Conservation (phyloP, 2,113 vertebrate species). For the Peromyscus leucopus region DNA sequence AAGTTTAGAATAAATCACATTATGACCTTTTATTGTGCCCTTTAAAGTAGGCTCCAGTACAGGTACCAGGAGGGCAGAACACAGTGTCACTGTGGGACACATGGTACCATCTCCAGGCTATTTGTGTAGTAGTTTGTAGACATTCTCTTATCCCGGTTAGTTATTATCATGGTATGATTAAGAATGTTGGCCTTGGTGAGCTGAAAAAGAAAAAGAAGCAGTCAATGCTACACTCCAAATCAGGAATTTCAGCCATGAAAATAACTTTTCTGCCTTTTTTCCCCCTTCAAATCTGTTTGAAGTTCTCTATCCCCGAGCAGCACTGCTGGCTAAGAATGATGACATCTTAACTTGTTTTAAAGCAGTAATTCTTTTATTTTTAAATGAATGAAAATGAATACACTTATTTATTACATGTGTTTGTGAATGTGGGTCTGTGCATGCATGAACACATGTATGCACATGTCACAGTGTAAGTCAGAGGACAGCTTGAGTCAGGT, state of each 20-base stretch:
- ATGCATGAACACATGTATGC: not conserved
- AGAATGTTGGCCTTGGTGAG: not conserved
- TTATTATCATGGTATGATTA: not conserved
- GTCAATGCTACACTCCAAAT: not conserved
- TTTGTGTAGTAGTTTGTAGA: not conserved
- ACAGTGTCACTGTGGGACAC: not conserved
- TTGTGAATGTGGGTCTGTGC: not conserved
- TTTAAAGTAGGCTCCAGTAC: not conserved
- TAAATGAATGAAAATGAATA: not conserved
- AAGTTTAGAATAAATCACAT: slow-evolving; percentile 30
- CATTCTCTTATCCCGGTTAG: not conserved
- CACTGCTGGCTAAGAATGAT: not conserved
- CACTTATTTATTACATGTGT: not conserved
- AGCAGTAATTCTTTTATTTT: slow-evolving; percentile 46
- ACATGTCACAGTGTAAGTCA: not conserved
- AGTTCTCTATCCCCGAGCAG: not conserved
- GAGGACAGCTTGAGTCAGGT: not conserved
- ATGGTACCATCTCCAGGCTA: not conserved
- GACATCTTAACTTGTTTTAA: slow-evolving; percentile 23
- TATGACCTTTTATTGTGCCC: not conserved
- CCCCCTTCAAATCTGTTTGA: slow-evolving; percentile 29
- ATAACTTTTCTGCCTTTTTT: slow-evolving; percentile 15
- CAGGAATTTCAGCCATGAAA: slow-evolving; percentile 11
- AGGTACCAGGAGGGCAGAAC: not conserved
- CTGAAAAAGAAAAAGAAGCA: not conserved